Percentiles rank a stretch among this genome's conserved stretches.
Conservation (phyloP, 2,113 vertebrate species). For the Ciconia maguari region DNA sequence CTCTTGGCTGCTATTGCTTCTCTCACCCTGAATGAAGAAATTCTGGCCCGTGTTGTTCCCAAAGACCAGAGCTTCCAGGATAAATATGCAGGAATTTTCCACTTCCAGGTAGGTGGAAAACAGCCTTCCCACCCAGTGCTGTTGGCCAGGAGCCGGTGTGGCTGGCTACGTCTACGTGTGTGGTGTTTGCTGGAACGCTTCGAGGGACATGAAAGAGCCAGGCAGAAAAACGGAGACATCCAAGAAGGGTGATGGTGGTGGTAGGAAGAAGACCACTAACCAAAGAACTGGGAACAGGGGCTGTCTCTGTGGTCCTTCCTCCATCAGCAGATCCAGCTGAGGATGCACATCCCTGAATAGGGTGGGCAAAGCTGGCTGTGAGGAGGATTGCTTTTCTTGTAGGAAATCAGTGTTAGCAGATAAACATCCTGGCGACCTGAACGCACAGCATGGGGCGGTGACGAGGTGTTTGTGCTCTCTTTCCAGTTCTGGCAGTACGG, state of each 20-base stretch:
- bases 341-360: background rate
- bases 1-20: constrained; percentile 86
- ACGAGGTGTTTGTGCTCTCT: background rate
- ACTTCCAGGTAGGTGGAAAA: constrained; percentile 80
- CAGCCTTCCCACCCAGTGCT: background rate
- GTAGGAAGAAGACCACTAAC: background rate
- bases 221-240: background rate
- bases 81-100: constrained; percentile 86
- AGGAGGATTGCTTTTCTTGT: background rate
- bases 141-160: background rate
- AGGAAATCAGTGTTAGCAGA: rapidly evolving
- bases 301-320: background rate
- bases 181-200: background rate
- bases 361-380: background rate
- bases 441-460: rapidly evolving
- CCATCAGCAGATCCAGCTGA: background rate
- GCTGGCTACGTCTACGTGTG: rapidly evolving
- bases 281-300: background rate
- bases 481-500: constrained; percentile 94
- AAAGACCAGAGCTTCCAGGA: constrained; percentile 81
- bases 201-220: background rate
- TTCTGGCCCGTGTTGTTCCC: constrained; percentile 80
- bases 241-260: background rate
- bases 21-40: constrained; percentile 81
- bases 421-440: background rate